A percentile compares a stretch with the other conserved stretches of the same genome.
These are phyloP conservation scores for Drosophila simulans DNA, from an alignment of 1,140 invertebrate species.

Conservation along the genomic window DNA sequence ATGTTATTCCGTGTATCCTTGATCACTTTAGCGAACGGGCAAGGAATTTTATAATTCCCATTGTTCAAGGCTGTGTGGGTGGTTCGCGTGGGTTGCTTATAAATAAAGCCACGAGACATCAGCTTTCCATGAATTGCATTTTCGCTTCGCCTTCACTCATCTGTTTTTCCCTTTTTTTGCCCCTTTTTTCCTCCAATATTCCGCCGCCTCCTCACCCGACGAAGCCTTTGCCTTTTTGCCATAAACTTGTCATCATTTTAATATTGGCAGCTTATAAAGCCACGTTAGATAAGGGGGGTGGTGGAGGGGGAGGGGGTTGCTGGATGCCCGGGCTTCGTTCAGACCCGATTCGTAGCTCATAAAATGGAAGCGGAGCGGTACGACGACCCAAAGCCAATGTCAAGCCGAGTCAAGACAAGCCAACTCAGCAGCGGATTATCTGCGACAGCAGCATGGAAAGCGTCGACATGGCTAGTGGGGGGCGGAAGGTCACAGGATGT, in stretches of 20 bases:
- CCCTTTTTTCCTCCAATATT: constrained; percentile 18
- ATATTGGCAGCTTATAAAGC: constrained; percentile 83
- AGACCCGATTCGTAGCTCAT: constrained; percentile 16
- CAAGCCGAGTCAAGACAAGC: constrained; percentile 80
- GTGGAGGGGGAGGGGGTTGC: not conserved
- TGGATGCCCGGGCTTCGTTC: not conserved
- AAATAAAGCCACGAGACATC: constrained; percentile 73
- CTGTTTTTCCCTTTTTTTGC: constrained; percentile 13
- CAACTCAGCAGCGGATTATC: constrained; percentile 80
- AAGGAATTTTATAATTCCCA: constrained; percentile 61
- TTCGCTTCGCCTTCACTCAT: constrained; percentile 38
- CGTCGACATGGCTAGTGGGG: constrained; percentile 38
- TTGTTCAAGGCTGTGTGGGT: constrained; percentile 28
- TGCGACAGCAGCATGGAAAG: constrained; percentile 72
- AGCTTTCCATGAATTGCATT: constrained; percentile 78
- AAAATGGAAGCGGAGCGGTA: constrained; percentile 19
- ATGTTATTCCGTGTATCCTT: constrained; percentile 24
- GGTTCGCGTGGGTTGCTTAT: constrained; percentile 7
- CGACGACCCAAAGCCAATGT: constrained; percentile 75
- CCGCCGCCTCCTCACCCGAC: constrained; percentile 4
- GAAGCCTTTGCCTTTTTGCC: constrained; percentile 55
- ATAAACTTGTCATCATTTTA: constrained; percentile 83
- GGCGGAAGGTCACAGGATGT: constrained; percentile 15
- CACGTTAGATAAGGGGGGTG: constrained; percentile 56
- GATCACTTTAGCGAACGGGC: constrained; percentile 21